Evolutionary conservation across 2,113 vertebrate species (phyloP).

Genomic region (Illadopsis cleaveri): DNA sequence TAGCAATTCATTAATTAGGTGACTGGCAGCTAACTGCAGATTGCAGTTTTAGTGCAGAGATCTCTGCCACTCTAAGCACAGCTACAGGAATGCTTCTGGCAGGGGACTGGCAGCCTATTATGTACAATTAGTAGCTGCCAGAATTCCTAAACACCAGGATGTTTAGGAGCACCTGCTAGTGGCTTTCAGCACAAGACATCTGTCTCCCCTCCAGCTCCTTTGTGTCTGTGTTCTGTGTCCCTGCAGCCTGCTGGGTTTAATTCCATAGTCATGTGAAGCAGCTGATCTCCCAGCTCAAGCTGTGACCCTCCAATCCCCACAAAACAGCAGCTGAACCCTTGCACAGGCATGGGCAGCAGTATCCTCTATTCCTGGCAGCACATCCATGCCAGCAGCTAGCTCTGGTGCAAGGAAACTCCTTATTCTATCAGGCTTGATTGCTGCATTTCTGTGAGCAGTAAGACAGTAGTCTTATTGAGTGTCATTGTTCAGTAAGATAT

Average conservation of each 20-base stretch:
- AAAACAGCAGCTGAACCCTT: not conserved
- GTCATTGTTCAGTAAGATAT: not conserved
- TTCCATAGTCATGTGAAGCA: not conserved
- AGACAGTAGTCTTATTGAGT: not conserved
- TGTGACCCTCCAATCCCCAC: not conserved
- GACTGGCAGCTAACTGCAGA: not conserved
- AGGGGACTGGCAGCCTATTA: not conserved
- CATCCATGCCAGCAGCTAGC: not conserved
- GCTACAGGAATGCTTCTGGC: not conserved
- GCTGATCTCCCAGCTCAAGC: not conserved
- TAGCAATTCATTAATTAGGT: not conserved
- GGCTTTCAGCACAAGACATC: slow-evolving; percentile 32
- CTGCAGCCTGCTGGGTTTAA: not conserved
- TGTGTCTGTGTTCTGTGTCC: not conserved
- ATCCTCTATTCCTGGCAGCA: not conserved
- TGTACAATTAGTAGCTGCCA: not conserved
- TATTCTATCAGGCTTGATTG: not conserved
- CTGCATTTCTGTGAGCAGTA: not conserved
- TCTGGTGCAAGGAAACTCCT: not conserved
- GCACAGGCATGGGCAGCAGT: not conserved
- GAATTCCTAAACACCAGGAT: not conserved
- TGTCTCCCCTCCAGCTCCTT: not conserved
- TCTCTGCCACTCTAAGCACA: not conserved
- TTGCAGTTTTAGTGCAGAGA: not conserved
- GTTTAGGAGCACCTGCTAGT: slow-evolving; percentile 43